phyloP scores from a whole-genome alignment of 2,797 vertebrate species.

The Pipistrellus nathusii region DNA sequence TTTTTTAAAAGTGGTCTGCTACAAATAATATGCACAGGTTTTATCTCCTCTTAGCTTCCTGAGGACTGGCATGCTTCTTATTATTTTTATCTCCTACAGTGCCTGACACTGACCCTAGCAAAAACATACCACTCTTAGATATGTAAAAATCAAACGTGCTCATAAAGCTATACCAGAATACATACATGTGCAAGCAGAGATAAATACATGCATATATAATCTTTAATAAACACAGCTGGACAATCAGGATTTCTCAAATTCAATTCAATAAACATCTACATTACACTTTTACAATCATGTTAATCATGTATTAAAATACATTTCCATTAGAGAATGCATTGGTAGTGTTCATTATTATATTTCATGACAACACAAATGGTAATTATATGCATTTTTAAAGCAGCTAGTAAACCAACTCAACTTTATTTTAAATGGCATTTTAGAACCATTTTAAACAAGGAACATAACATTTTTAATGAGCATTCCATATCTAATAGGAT shows the following conservation, averaged over 20 bases:
- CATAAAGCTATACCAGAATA: conserved; percentile 39
- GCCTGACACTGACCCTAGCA: not conserved
- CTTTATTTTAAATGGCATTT: conserved; percentile 35
- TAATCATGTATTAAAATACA: conserved; percentile 35
- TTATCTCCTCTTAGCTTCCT: not conserved
- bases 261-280: not conserved
- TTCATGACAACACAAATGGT: conserved; percentile 23
- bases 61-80: not conserved
- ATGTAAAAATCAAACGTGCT: conserved; percentile 25
- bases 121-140: not conserved
- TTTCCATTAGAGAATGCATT: not conserved
- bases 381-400: conserved; percentile 42
- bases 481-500: not conserved
- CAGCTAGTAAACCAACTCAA: not conserved
- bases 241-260: not conserved
- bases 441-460: not conserved
- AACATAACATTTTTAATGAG: not conserved
- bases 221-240: conserved; percentile 27
- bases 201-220: not conserved
- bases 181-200: not conserved
- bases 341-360: conserved; percentile 42
- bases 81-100: not conserved
- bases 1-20: not conserved
- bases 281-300: not conserved
- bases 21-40: not conserved